phyloP scores from a whole-genome alignment of 30 jellyfish, hydroid and myxozoan genomes.

The Hydractinia echinata region DNA sequence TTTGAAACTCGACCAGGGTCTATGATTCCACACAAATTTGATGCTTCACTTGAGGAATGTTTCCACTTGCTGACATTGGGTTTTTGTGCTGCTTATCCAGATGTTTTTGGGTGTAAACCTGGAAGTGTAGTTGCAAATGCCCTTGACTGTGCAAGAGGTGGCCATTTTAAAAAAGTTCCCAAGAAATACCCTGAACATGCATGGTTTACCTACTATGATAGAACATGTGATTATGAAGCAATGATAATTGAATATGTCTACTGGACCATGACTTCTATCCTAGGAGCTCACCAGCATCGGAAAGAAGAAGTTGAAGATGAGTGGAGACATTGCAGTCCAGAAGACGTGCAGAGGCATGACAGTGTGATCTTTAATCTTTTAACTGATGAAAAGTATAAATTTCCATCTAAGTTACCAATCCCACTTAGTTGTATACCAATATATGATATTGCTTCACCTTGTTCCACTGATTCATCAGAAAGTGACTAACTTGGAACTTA shows the following conservation, averaged over 20 bases:
- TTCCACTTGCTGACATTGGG: conserved; percentile 27
- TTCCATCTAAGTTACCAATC: conserved; percentile 27
- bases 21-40: too few relatives aligned
- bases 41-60: too few relatives aligned
- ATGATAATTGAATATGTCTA: conserved; percentile 34
- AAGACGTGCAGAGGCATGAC: conserved; percentile 19
- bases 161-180: conserved; percentile 34
- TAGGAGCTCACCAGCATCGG: conserved; percentile 45
- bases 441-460: neutral
- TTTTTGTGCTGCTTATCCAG: conserved; percentile 32
- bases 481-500: too few relatives aligned
- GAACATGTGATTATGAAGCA: conserved; percentile 30
- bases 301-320: conserved; percentile 18
- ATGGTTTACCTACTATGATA: conserved; percentile 48
- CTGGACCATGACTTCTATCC: conserved; percentile 48
- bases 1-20: too few relatives aligned
- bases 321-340: conserved; percentile 36
- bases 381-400: conserved; percentile 16
- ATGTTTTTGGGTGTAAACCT: conserved; percentile 27
- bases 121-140: conserved; percentile 37
- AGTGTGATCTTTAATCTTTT: conserved; percentile 23
- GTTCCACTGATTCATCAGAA: too few relatives aligned
- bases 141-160: conserved; percentile 52
- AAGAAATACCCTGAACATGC: conserved; percentile 35
- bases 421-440: neutral